These are phyloP conservation scores for silkworm (Bombyx mori) DNA, from an alignment of 1,140 invertebrate genomes.

Conservation along the genomic window DNA sequence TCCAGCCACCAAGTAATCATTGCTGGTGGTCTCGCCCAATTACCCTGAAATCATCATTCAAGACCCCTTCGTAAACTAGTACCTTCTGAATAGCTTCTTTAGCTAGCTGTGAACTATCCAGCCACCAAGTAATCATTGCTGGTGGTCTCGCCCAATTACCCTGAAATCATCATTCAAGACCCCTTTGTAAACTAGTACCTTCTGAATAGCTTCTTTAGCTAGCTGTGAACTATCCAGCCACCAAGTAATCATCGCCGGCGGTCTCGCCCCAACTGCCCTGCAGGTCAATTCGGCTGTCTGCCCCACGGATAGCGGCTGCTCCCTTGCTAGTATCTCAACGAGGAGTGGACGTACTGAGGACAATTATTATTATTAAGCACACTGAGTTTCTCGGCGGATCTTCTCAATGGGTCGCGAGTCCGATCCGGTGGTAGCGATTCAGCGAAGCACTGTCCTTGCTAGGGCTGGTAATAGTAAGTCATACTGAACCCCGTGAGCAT, in stretches of 20 bases:
- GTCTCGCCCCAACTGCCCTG: constrained; percentile 83
- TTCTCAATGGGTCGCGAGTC: no score
- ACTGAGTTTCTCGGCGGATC: no score
- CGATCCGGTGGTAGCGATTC: no score
- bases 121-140: constrained; percentile 85
- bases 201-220: constrained; percentile 33
- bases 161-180: neutral
- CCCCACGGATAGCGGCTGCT: constrained; percentile 86
- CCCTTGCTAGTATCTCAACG: constrained; percentile 82
- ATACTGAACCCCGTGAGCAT: no score
- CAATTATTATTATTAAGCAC: neutral
- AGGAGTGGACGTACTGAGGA: constrained; percentile 81
- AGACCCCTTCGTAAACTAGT: no score
- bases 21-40: constrained; percentile 84
- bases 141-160: constrained; percentile 78
- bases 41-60: constrained; percentile 41
- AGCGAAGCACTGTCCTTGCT: no score
- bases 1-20: constrained; percentile 88
- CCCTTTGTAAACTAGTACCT: constrained; percentile 39
- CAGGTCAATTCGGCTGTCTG: constrained; percentile 83
- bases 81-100: no score
- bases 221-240: constrained; percentile 79
- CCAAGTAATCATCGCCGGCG: constrained; percentile 85
- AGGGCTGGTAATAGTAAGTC: no score
- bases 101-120: constrained; percentile 73